A percentile compares a stretch with the other conserved stretches of the same genome.
These are phyloP conservation scores for Eubucco bourcierii DNA, from an alignment of 2,113 vertebrate genomes.

Conservation along the genomic window DNA sequence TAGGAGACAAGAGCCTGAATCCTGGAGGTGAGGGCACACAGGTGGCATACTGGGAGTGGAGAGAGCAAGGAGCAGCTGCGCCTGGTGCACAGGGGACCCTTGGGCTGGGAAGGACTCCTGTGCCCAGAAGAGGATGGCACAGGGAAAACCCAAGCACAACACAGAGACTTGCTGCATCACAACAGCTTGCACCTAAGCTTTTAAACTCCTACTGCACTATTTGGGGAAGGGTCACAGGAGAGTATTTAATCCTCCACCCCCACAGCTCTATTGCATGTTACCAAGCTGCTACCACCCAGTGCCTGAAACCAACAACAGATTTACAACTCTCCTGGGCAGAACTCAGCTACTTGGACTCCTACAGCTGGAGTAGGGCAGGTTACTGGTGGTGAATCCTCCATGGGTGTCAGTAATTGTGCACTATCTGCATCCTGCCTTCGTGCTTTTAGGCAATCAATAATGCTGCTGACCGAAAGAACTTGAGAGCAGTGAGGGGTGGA, in stretches of 20 bases:
- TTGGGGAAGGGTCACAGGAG: neutral
- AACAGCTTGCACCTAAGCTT: neutral
- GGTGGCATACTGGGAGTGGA: neutral
- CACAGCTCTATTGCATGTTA: fast-evolving
- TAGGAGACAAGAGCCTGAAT: neutral
- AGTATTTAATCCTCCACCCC: neutral
- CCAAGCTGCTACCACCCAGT: neutral
- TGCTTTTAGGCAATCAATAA: neutral
- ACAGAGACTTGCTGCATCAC: neutral
- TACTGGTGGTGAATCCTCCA: neutral
- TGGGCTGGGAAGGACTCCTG: fast-evolving
- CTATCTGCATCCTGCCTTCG: neutral
- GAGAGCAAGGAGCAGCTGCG: neutral
- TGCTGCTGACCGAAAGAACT: neutral
- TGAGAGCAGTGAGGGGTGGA: neutral
- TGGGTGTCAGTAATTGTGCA: neutral
- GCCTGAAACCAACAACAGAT: neutral
- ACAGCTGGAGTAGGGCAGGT: fast-evolving
- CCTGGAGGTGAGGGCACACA: neutral
- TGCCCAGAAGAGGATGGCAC: neutral
- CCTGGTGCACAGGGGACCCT: neutral
- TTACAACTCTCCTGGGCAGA: neutral
- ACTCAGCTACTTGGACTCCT: neutral
- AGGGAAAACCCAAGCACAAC: neutral
- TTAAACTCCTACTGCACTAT: neutral